Base-by-base conservation (phyloP, 2,113 vertebrate species). In the Furnarius figulus region DNA sequence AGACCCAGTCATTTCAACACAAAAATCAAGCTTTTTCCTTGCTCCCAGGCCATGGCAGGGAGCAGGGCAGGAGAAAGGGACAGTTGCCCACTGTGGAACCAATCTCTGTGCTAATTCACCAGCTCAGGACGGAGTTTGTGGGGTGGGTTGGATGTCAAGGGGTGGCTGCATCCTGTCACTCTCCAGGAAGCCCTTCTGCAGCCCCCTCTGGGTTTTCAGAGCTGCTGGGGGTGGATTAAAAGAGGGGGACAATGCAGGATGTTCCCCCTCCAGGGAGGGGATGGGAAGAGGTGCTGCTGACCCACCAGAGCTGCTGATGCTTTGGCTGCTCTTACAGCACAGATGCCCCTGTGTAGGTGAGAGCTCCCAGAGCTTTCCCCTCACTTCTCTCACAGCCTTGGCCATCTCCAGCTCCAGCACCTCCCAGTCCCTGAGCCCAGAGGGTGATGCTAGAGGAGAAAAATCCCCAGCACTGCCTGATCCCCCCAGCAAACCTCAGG, bases 11-110 rank as follows among this genome's bases (percentile, higher is more conserved):
- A 24, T 63, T 75, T 50, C 55, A 28, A 28, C 22, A 21, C 9
- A 37, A 56, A 27, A 19, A 37, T 37, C 37, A 24, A 70, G 42
- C 11, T 56, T 35, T 9, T 25, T 37, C 27, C 33, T 28, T 65
- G 44, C 30, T 53, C 33, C n/a, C 44, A 47, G 50, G 23, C 35
- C 2, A 0, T n/a, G 76, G 35, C 39, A 70, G 0, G 0, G 14
- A 66, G 52, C 31, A n/a, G 28, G 27, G 14, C 37, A 65, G 42
- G 37, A 61, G 70, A 52, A 52, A 15, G 20, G 40, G 24, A 40
- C 59, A 14, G 62, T 27, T 37, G 10, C 23, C 14, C 22, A 4
- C n/a, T 47, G 22, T 42, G 47, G 47, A 62, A 49, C 7, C 15
- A 47, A 35, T 62, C 24, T 46, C n/a, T 44, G 1, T 2, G n/a